Conservation (phyloP, 1,140 invertebrate species). For the Epicauta chinensis region DNA sequence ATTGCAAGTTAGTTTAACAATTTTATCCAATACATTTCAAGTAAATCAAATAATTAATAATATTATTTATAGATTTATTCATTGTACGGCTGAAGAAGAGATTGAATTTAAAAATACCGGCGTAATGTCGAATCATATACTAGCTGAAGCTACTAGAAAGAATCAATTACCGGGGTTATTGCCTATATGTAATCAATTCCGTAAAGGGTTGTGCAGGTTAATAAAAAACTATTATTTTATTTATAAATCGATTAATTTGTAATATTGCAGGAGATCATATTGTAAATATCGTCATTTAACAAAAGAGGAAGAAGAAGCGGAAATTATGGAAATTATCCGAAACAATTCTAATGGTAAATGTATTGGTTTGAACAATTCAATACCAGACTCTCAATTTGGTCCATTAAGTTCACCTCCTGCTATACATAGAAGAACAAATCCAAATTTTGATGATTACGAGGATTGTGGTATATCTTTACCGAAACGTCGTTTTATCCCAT, state of each 20-base stretch:
- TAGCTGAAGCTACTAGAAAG: slow-evolving; percentile 43
- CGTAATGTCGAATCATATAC: slow-evolving; percentile 56
- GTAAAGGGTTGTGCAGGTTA: slow-evolving; percentile 63
- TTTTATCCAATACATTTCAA: not conserved
- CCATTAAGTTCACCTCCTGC: not conserved
- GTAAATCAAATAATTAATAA: no score
- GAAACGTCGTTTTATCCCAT: slow-evolving; percentile 29
- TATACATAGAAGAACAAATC: slow-evolving; percentile 18
- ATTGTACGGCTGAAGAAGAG: slow-evolving; percentile 71
- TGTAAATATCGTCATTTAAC: slow-evolving; percentile 51
- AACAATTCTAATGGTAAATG: slow-evolving; percentile 29
- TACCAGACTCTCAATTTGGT: slow-evolving; percentile 25
- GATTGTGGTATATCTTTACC: slow-evolving; percentile 30
- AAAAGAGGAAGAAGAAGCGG: slow-evolving; percentile 44
- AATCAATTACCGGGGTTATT: slow-evolving; percentile 43
- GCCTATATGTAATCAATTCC: slow-evolving; percentile 70
- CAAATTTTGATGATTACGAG: slow-evolving; percentile 28
- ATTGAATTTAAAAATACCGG: slow-evolving; percentile 63
- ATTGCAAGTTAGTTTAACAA: slow-evolving; percentile 44
- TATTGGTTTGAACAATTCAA: slow-evolving; percentile 20
- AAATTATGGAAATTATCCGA: slow-evolving; percentile 36
- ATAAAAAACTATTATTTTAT: slow-evolving; percentile 41
- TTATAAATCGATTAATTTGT: not conserved
- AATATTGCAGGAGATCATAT: slow-evolving; percentile 28
- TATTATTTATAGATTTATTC: slow-evolving; percentile 55